Base-by-base conservation (phyloP, 2,113 vertebrate species). In the Puntigrus tetrazona region DNA sequence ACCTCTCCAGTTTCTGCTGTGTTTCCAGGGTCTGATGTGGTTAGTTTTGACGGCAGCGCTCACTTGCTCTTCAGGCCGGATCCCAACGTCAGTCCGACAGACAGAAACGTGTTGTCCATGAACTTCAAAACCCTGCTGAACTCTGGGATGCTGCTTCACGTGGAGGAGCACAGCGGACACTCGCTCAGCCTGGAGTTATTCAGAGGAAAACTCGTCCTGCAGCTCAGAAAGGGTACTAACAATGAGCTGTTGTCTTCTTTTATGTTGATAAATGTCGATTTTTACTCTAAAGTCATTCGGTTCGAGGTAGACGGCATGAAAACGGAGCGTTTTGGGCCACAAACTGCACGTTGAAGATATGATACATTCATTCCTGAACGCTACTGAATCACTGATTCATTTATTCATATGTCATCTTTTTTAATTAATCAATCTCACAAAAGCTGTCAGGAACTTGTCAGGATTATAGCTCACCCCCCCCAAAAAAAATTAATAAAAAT, bases 71-170 rank as follows among this genome's bases (percentile, higher is more conserved):
- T 95, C 90, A 93, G 88, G 91, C 94, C 94, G 88, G 92, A 92
- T 91, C 88, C 93, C 83, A 94, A 94, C 85, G 85, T 89, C 65
- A 88, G 84, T 86, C 94, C 87, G 72, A 83, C 91, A 29, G 16
- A 92, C 87, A 97, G 94, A 93, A 95, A 97, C 85, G 88, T 92
- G 63, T 94, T 97, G 86, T 95, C 95, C 88, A 90, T 96, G 92
- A 95, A 96, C 92, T 97, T 97, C 92, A 96, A 96, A 93, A 94
- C 94, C 61, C 91, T 94, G 88, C 90, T 93, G 93, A 96, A 94
- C 84, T 94, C 95, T 80, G 96, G 96, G 75, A 88, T 95, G 88
- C 89, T 97, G 27, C 91, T 97, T 52, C 93, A 96, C 76, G 91
- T 94, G 89, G 89, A 93, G 90, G 95, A 94, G 84, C 89, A 90